phyloP scores from a whole-genome alignment of 2,888 invertebrate genomes.

The Pedicia rivosa region DNA sequence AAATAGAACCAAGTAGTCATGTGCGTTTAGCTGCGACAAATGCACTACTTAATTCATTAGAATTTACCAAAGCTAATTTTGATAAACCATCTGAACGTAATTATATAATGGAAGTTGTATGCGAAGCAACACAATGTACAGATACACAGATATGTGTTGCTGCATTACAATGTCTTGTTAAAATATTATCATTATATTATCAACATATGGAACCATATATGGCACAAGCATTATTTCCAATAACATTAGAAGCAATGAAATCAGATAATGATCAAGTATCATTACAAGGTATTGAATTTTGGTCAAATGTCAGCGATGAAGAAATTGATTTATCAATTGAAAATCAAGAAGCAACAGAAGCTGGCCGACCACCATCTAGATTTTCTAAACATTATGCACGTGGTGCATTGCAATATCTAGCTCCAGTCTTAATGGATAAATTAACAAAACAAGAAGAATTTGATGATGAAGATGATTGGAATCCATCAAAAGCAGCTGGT shows the following conservation, averaged over 20 bases:
- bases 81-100: conserved; percentile 94
- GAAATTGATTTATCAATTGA: conserved; percentile 93
- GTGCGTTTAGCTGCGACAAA: conserved; percentile 93
- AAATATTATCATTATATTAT: conserved; percentile 96
- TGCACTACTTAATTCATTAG: conserved; percentile 90
- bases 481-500: conserved; percentile 97
- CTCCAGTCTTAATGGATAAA: conserved; percentile 85
- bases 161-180: conserved; percentile 92
- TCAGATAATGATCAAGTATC: conserved; percentile 91
- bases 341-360: conserved; percentile 84
- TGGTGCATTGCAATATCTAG: conserved; percentile 87
- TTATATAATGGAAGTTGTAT: conserved; percentile 99
- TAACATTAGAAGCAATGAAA: conserved; percentile 97
- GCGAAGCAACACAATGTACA: conserved; percentile 91
- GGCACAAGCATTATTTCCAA: conserved; percentile 94
- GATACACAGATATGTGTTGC: conserved; percentile 90
- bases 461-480: conserved; percentile 99
- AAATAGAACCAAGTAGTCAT: conserved; percentile 81
- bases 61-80: conserved; percentile 97
- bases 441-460: conserved; percentile 93
- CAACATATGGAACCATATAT: conserved; percentile 99
- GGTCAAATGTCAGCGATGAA: conserved; percentile 99
- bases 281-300: conserved; percentile 98
- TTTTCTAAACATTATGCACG: conserved; percentile 96
- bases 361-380: conserved; percentile 81